phyloP scores from a whole-genome alignment of 1,140 invertebrate genomes.

The Bicyclus anynana region DNA sequence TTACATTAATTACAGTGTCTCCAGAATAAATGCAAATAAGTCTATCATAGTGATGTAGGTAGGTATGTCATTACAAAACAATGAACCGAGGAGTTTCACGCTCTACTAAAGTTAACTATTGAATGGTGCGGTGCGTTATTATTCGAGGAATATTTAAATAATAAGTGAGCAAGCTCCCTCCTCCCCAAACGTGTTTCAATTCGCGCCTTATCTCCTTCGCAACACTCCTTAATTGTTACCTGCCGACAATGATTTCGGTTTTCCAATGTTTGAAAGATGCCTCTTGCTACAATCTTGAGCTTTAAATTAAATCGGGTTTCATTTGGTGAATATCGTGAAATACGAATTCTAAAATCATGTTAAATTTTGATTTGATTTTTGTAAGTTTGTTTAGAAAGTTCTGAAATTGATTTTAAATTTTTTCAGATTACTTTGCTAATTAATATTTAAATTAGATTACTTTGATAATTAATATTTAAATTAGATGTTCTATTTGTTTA shows the following conservation, averaged over 20 bases:
- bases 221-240: constrained; percentile 52
- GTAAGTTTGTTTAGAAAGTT: too few species aligned
- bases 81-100: constrained; percentile 46
- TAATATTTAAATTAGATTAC: too few species aligned
- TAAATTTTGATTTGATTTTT: too few species aligned
- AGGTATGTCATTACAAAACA: constrained; percentile 33
- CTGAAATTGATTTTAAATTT: too few species aligned
- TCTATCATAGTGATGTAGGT: background rate
- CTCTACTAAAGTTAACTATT: constrained; percentile 55
- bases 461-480: too few species aligned
- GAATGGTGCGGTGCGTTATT: too few species aligned
- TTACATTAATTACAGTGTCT: background rate
- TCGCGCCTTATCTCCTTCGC: constrained; percentile 56
- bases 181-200: constrained; percentile 47
- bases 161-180: constrained; percentile 50
- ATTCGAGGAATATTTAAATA: constrained; percentile 67
- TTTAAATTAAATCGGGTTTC: background rate
- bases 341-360: too few species aligned
- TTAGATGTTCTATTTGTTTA: too few species aligned
- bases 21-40: background rate
- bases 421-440: too few species aligned
- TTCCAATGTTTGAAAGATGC: constrained; percentile 14
- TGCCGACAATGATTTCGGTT: constrained; percentile 19
- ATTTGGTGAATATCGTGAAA: background rate
- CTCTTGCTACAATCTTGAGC: background rate